Base-by-base conservation (phyloP, 2,888 invertebrate genomes). In the Congeria kusceri region DNA sequence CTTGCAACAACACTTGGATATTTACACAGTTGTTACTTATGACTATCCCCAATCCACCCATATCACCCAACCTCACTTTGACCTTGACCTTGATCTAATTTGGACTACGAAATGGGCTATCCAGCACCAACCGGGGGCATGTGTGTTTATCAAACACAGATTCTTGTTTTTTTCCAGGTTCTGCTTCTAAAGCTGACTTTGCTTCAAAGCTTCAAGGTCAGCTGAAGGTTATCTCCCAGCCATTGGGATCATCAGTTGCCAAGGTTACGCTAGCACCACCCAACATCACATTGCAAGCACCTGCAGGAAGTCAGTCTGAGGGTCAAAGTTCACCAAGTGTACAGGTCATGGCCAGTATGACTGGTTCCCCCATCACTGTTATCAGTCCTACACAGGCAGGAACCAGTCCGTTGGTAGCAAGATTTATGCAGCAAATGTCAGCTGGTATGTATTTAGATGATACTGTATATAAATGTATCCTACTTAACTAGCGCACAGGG, bases 401-500 rank as follows among this genome's bases (percentile, higher is more conserved):
- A 57, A 77, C 80, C 13, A 83, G 68, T 57, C 88, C 90, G 7
- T 83, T 91, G 39, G 88, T 91, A 64, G 89, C 91, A 0, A 83
- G 90, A 20, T 80, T 91, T 9, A 86, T 91, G 47, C 90, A 90
- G 67, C 91, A 90, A 65, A 84, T 80, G 78, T 74, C 81, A 84
- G 82, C 82, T 80, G 20, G 27, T 53, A 1, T 5, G 53, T 20
- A 23, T 1, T 53, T 13, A 39, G 39, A 39, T 39, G 39, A 39
- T 39, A 7, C n/a, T n/a, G n/a, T n/a, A n/a, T n/a, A n/a, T n/a
- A n/a, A n/a, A n/a, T n/a, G n/a, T n/a, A n/a, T n/a, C n/a, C n/a
- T n/a, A n/a, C n/a, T n/a, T n/a, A n/a, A n/a, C n/a, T n/a, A n/a
- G n/a, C n/a, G n/a, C n/a, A n/a, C n/a, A n/a, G n/a, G n/a, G n/a